A percentile compares a stretch with the other conserved stretches of the same genome.
These are phyloP conservation scores for Pyralis farinalis DNA, from an alignment of 2,888 invertebrate species.

Conservation along the genomic window DNA sequence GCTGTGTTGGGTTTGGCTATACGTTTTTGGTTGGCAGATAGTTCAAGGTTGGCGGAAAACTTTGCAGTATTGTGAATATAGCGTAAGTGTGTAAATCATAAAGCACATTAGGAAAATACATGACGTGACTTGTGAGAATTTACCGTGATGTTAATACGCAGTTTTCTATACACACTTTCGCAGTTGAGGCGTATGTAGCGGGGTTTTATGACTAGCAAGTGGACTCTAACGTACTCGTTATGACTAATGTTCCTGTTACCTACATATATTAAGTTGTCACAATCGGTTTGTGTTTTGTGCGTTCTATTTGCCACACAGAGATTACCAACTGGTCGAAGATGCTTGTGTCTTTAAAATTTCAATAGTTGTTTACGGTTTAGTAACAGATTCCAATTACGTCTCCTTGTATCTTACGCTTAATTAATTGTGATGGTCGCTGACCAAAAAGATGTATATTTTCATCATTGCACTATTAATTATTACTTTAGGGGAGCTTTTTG, in stretches of 20 bases:
- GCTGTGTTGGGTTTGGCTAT: neutral
- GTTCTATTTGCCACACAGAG: too few relatives aligned
- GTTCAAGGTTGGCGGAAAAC: slow-evolving; percentile 14
- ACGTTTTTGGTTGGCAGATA: neutral
- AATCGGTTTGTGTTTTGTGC: too few relatives aligned
- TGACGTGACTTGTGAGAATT: slow-evolving; percentile 25
- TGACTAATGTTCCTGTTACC: neutral
- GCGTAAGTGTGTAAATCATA: slow-evolving; percentile 25
- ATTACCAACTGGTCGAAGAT: too few relatives aligned
- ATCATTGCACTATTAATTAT: too few relatives aligned
- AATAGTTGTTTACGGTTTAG: too few relatives aligned
- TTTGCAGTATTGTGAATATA: slow-evolving; percentile 18
- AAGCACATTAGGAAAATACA: slow-evolving; percentile 29
- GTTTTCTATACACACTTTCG: slow-evolving; percentile 27
- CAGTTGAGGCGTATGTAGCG: slow-evolving; percentile 3
- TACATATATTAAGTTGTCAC: too few relatives aligned
- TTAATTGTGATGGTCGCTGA: too few relatives aligned
- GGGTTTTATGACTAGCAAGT: neutral
- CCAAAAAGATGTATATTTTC: too few relatives aligned
- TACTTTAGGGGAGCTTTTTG: too few relatives aligned
- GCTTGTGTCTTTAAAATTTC: too few relatives aligned
- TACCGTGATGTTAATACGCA: slow-evolving; percentile 13
- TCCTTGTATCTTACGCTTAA: too few relatives aligned
- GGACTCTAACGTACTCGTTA: neutral
- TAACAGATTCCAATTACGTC: too few relatives aligned